A percentile compares a stretch with the other conserved stretches of the same genome.
Conservation (phyloP, 2,113 vertebrate genomes). For the Hippotragus niger region DNA sequence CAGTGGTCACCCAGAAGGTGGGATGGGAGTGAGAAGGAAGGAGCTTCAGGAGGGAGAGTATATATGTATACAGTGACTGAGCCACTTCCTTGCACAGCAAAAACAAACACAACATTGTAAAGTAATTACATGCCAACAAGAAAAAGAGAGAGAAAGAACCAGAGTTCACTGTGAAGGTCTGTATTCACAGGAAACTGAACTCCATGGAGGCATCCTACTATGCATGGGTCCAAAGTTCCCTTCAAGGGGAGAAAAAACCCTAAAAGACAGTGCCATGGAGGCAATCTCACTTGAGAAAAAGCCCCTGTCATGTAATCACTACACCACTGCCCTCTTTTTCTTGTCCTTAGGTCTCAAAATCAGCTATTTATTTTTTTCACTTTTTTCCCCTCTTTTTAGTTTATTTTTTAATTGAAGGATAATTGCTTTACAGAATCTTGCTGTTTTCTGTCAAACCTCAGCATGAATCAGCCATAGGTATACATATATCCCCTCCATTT, state of each 20-base stretch:
- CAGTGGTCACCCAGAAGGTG: background rate
- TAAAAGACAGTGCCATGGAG: fast-evolving
- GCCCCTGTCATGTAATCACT: fast-evolving
- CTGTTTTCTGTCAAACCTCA: background rate
- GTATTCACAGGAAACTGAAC: background rate
- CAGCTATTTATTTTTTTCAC: background rate
- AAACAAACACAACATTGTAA: background rate
- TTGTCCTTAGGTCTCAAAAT: background rate
- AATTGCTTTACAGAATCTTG: background rate
- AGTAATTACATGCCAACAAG: background rate
- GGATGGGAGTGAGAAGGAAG: background rate
- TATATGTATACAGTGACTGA: background rate
- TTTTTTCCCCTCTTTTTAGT: background rate
- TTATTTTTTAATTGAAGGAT: background rate
- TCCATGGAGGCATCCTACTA: no score
- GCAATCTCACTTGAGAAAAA: background rate
- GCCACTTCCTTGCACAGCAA: background rate
- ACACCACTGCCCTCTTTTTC: fast-evolving
- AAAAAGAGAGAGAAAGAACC: background rate
- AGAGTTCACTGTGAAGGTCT: no score
- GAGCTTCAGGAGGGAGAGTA: background rate
- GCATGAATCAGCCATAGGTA: background rate
- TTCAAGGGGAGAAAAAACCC: background rate
- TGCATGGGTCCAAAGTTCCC: no score
- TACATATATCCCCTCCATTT: background rate